phyloP scores from a whole-genome alignment of 2,888 invertebrate genomes.

The Polymixis lichenea region DNA sequence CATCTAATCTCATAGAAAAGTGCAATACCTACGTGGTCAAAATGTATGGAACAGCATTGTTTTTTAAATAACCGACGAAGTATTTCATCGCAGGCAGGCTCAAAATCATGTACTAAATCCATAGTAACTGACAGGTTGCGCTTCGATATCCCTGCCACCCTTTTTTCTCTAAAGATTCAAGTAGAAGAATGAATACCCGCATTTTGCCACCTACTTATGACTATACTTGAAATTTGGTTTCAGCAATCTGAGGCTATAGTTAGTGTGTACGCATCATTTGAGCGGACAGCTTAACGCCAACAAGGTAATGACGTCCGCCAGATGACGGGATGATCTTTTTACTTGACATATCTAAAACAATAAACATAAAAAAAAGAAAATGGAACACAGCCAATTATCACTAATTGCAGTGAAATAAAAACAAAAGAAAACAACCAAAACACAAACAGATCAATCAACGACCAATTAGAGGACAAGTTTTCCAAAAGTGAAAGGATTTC shows the following conservation, averaged over 20 bases:
- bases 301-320: background rate
- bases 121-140: too few species aligned
- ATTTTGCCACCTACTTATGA: background rate
- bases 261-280: background rate
- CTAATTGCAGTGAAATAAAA: background rate
- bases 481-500: constrained; percentile 67
- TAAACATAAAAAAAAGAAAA: background rate
- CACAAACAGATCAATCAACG: constrained; percentile 23
- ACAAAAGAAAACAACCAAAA: background rate
- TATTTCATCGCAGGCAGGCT: too few species aligned
- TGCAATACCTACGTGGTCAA: too few species aligned
- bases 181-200: too few species aligned
- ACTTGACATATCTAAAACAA: background rate
- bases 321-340: background rate
- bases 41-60: too few species aligned
- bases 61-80: too few species aligned
- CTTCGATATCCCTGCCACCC: background rate
- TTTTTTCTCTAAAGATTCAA: background rate
- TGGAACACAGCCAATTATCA: background rate
- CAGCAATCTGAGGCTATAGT: constrained; percentile 13
- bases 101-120: too few species aligned
- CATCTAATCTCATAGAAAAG: too few species aligned
- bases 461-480: constrained; percentile 42
- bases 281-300: too few species aligned
- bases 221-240: background rate